These are phyloP conservation scores for Halcyon malimbica DNA, from an alignment of 2,113 vertebrate genomes.

Conservation along the genomic window DNA sequence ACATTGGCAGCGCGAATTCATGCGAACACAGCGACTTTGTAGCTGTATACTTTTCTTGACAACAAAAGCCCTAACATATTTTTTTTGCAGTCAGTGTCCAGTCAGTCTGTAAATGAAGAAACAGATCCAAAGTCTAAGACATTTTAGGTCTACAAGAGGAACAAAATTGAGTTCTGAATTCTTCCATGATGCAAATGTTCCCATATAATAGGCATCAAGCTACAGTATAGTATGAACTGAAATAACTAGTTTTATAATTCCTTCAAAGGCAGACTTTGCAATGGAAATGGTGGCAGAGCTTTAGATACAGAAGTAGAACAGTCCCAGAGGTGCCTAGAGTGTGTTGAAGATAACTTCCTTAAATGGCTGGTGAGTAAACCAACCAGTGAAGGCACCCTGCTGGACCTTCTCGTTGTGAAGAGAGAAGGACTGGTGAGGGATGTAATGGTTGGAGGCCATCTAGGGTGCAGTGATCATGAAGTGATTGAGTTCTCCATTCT, in stretches of 20 bases:
- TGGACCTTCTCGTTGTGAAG: too few species aligned
- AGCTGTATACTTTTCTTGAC: not conserved
- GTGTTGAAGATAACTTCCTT: too few species aligned
- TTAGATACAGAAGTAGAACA: not conserved
- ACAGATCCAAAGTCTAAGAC: not conserved
- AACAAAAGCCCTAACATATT: not conserved
- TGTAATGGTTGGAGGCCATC: too few species aligned
- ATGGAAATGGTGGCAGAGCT: not conserved
- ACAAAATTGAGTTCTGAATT: not conserved
- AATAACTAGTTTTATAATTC: slow-evolving; percentile 7
- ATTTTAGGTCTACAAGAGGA: not conserved
- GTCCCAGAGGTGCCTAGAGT: too few species aligned
- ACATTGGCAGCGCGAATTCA: not conserved
- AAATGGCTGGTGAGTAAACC: too few species aligned
- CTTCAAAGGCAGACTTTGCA: slow-evolving; percentile 21
- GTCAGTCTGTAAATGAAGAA: not conserved
- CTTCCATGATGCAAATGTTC: not conserved
- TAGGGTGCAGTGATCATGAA: too few species aligned
- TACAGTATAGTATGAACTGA: not conserved
- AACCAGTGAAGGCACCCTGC: too few species aligned
- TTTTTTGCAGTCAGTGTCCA: not conserved
- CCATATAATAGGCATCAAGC: not conserved
- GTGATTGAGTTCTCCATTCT: too few species aligned
- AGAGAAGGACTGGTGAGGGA: too few species aligned
- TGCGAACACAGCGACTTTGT: not conserved